These are phyloP conservation scores for Hypena proboscidalis DNA, from an alignment of 2,888 invertebrate species.

Conservation along the genomic window DNA sequence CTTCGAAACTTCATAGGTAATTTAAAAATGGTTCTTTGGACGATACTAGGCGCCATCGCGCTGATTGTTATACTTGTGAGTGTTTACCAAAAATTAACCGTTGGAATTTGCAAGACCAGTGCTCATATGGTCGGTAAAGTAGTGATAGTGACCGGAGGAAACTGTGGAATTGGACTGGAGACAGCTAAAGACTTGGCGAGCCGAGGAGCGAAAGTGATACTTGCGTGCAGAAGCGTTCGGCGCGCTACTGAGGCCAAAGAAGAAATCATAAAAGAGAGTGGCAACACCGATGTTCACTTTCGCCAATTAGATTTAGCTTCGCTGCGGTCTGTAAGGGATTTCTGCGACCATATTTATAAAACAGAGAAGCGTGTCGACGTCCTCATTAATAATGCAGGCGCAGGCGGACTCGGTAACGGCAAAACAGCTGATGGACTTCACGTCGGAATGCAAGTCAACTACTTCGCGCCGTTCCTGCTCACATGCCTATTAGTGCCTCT, in stretches of 20 bases:
- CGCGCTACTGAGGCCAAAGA: constrained; percentile 68
- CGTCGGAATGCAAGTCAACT: constrained; percentile 89
- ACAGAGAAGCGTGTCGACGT: constrained; percentile 82
- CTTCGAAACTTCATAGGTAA: constrained; percentile 13
- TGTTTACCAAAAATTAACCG: constrained; percentile 73
- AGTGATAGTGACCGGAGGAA: constrained; percentile 76
- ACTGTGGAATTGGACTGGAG: constrained; percentile 82
- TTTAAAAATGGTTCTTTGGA: constrained; percentile 55
- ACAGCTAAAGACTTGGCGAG: constrained; percentile 80
- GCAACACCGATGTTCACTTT: constrained; percentile 66
- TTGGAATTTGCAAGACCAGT: constrained; percentile 71
- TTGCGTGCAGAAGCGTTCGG: constrained; percentile 77
- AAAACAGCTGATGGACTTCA: constrained; percentile 88
- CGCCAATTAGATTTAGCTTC: constrained; percentile 75
- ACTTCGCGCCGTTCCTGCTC: constrained; percentile 89
- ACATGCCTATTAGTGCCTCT: constrained; percentile 85
- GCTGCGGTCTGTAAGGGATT: constrained; percentile 80
- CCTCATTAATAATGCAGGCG: constrained; percentile 86
- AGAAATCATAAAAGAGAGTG: constrained; percentile 67
- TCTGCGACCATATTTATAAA: constrained; percentile 82
- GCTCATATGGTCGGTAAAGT: constrained; percentile 79
- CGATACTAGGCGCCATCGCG: constrained; percentile 44
- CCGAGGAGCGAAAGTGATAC: constrained; percentile 79
- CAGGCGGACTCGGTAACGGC: constrained; percentile 74
- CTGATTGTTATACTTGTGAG: constrained; percentile 57